Evolutionary conservation across 2,888 invertebrate species (phyloP).

Genomic region (Apocheima hispidaria): DNA sequence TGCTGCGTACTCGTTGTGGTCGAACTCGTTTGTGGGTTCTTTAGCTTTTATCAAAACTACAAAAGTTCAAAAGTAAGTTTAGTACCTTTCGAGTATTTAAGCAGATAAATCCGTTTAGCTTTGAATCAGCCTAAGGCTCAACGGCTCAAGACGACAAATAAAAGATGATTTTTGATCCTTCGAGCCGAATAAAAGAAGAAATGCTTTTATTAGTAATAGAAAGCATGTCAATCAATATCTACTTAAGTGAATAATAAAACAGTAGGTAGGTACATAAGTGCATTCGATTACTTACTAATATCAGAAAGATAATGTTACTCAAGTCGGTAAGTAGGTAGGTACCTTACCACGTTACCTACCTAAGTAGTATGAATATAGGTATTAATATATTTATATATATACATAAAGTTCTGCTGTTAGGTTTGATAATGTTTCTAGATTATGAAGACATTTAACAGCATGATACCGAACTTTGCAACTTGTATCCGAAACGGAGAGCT

Average conservation of each 20-base stretch:
- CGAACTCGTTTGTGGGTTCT: slow-evolving; percentile 98
- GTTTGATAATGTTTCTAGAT: slow-evolving; percentile 85
- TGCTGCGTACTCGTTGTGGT: slow-evolving; percentile 97
- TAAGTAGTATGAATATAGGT: no score
- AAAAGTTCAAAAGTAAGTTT: slow-evolving; percentile 91
- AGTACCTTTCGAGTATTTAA: not conserved
- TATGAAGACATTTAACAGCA: slow-evolving; percentile 99
- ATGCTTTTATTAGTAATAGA: not conserved
- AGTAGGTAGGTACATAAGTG: no score
- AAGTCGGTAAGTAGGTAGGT: no score
- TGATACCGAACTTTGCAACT: slow-evolving; percentile 96
- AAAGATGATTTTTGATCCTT: not conserved
- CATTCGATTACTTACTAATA: no score
- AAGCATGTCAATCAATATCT: not conserved
- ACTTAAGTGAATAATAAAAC: not conserved
- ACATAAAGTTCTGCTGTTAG: not conserved
- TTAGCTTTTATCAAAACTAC: slow-evolving; percentile 99
- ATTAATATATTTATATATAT: not conserved
- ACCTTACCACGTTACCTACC: no score
- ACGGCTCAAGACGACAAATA: no score
- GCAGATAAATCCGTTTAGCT: not conserved
- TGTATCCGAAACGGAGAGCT: slow-evolving; percentile 94
- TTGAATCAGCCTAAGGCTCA: no score
- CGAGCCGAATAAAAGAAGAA: not conserved
- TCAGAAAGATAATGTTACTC: no score